Conservation (phyloP, 2,888 invertebrate genomes). For the Cosmia trapezina region DNA sequence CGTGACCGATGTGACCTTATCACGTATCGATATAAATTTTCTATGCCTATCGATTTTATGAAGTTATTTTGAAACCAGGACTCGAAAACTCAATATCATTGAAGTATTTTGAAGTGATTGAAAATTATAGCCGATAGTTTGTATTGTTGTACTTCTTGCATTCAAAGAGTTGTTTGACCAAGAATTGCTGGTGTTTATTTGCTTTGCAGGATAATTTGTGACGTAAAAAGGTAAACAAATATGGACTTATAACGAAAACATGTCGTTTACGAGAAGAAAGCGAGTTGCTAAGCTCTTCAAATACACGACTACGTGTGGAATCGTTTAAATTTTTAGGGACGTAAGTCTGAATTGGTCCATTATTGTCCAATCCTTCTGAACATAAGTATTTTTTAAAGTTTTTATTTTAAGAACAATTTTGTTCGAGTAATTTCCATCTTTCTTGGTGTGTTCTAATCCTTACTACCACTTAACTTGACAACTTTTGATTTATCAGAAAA, state of each 20-base stretch:
- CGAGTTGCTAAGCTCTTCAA: not conserved
- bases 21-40: conserved; percentile 53
- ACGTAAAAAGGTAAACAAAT: not conserved
- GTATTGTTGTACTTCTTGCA: not conserved
- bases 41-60: conserved; percentile 56
- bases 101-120: conserved; percentile 25
- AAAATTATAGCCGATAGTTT: conserved; percentile 4
- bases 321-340: too few relatives aligned
- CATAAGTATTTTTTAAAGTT: not conserved
- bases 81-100: not conserved
- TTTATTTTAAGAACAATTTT: not conserved
- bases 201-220: not conserved
- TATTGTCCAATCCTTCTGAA: too few relatives aligned
- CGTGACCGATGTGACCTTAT: conserved; percentile 29
- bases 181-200: not conserved
- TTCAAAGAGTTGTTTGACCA: not conserved
- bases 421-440: not conserved
- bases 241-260: not conserved
- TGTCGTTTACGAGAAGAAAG: not conserved
- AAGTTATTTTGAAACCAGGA: not conserved
- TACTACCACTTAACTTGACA: conserved; percentile 34
- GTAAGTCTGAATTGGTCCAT: not conserved
- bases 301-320: not conserved
- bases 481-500: conserved; percentile 55
- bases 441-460: not conserved